Conservation (phyloP, 2,113 vertebrate genomes). For the human (Homo sapiens) region GRCh38 chr9:111599001-111599500, state of each 20-base stretch:
- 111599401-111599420: not conserved
- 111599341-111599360: fast-evolving
- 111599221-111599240: fast-evolving
- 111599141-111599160: fast-evolving
- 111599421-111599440: fast-evolving
- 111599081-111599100: not conserved
- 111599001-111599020: not conserved
- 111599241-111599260: fast-evolving
- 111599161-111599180: fast-evolving
- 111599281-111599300: not conserved
- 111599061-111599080: not conserved
- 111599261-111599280: not conserved
- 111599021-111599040: not conserved
- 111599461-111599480: not conserved
- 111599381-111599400: not conserved
- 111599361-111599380: not conserved
- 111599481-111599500: fast-evolving
- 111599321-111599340: fast-evolving
- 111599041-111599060: not conserved
- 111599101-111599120: not conserved
- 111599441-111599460: not conserved
- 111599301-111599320: not conserved
- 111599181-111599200: too few species aligned
- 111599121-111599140: not conserved
- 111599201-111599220: too few species aligned